Conservation (phyloP, 2,888 invertebrate species). For the Bugula neritina region DNA sequence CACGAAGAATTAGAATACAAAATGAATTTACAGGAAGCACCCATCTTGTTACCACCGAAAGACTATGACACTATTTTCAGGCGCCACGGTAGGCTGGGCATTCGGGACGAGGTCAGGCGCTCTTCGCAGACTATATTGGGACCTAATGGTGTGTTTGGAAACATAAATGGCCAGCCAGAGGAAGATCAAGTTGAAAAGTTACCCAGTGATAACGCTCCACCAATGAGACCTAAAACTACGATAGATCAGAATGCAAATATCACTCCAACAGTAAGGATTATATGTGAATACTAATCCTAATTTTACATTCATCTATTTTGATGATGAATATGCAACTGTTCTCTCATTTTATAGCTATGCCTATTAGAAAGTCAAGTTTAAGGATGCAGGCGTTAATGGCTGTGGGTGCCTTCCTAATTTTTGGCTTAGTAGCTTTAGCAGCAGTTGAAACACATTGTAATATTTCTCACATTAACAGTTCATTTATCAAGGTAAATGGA, state of each 20-base stretch:
- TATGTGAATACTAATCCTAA: too few relatives aligned
- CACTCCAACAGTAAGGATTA: too few relatives aligned
- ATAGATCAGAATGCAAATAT: too few relatives aligned
- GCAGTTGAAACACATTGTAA: background rate
- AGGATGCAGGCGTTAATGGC: background rate
- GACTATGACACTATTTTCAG: slow-evolving; percentile 90
- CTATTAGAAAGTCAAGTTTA: too few relatives aligned
- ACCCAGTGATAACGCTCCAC: too few relatives aligned
- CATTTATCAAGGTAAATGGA: background rate
- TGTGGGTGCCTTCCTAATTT: background rate
- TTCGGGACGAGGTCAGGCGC: background rate
- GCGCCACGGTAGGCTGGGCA: slow-evolving; percentile 66
- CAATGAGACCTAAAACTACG: too few relatives aligned
- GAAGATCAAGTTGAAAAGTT: too few relatives aligned
- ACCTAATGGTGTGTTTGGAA: slow-evolving; percentile 25
- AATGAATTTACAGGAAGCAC: slow-evolving; percentile 56
- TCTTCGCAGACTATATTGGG: background rate
- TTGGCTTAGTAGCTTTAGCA: background rate
- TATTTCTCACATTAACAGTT: background rate
- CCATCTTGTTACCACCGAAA: slow-evolving; percentile 80
- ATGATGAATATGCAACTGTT: too few relatives aligned
- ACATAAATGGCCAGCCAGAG: background rate
- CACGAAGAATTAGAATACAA: slow-evolving; percentile 82
- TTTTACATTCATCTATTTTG: too few relatives aligned
- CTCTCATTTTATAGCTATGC: too few relatives aligned